Base-by-base conservation (phyloP, 2,888 invertebrate genomes). In the Andrena bicolor region DNA sequence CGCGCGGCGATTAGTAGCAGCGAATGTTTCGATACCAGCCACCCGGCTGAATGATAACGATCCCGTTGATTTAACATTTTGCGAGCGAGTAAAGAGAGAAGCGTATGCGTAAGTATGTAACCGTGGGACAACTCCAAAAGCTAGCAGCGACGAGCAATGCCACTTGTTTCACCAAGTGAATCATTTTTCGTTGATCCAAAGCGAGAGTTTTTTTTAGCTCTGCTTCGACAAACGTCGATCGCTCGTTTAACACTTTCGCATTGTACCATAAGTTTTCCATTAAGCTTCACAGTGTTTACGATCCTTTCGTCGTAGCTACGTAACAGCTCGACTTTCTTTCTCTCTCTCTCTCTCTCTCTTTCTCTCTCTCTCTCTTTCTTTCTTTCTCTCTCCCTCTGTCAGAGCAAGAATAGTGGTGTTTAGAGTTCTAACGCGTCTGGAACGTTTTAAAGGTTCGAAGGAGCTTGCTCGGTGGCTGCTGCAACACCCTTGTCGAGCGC, bases 91-190 rank as follows among this genome's bases (percentile, higher is more conserved):
- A 51, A 13, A 51, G 30, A 53, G n/a, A 48, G n/a, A 32, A 23
- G 35, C 41, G 41, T 41, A 1, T 16, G 65, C 60, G 78, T 78
- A 58, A 71, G 68, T 68, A 76, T 68, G 69, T 41, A 41, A 63
- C 48, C 78, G 77, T 51, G 78, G 58, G 78, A 73, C 76, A 75
- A 82, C 82, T 81, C 56, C 70, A 74, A 82, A 82, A 82, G 71
- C 76, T 71, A 78, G 48, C 77, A 65, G 75, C 70, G 74, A 78
- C 80, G 84, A 77, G 84, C 56, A 49, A 73, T 70, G 83, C 72
- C 80, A 68, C 70, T 83, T 76, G 73, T 77, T 41, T 70, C 73
- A 70, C 41, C 80, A 81, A 72, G 64, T 68, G 73, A 76, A 73
- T 64, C 63, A 60, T 58, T 56, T 26, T 81, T 66, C 13, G 1